These are phyloP conservation scores for Polyploca ridens DNA, from an alignment of 2,888 invertebrate genomes.

Conservation along the genomic window DNA sequence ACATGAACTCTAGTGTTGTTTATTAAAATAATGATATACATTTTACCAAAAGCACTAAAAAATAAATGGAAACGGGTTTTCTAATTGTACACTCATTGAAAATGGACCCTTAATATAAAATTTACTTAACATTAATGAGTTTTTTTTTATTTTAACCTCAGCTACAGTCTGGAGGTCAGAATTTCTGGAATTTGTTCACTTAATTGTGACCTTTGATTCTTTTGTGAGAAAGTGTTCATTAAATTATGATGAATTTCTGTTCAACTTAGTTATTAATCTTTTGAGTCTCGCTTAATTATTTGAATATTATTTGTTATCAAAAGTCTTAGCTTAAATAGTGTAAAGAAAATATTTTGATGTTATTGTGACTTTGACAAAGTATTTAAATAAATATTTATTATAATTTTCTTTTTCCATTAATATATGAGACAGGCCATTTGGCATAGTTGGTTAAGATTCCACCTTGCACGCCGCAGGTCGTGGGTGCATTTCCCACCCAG, in stretches of 20 bases:
- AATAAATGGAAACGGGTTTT: not conserved
- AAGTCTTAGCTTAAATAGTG: too few relatives aligned
- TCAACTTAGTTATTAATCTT: not conserved
- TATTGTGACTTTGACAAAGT: not conserved
- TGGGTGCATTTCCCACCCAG: too few relatives aligned
- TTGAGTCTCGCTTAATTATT: not conserved
- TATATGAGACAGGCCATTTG: too few relatives aligned
- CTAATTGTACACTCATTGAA: not conserved
- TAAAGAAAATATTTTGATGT: too few relatives aligned
- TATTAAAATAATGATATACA: too few relatives aligned
- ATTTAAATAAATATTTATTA: too few relatives aligned
- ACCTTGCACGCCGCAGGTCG: too few relatives aligned
- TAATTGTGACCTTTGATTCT: not conserved
- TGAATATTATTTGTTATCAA: not conserved
- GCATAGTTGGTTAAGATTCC: too few relatives aligned
- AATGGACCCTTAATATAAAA: not conserved
- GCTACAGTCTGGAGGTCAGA: constrained; percentile 3
- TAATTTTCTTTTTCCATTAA: too few relatives aligned
- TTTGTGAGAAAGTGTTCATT: too few relatives aligned
- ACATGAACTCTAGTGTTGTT: too few relatives aligned
- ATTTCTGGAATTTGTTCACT: not conserved
- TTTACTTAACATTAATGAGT: not conserved
- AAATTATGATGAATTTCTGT: not conserved
- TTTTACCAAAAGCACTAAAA: not conserved
- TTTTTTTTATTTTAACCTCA: not conserved